Percentiles rank a stretch among this genome's conserved stretches.
phyloP scores from a whole-genome alignment of 2,888 invertebrate genomes.

The Standfussiana lucernea region DNA sequence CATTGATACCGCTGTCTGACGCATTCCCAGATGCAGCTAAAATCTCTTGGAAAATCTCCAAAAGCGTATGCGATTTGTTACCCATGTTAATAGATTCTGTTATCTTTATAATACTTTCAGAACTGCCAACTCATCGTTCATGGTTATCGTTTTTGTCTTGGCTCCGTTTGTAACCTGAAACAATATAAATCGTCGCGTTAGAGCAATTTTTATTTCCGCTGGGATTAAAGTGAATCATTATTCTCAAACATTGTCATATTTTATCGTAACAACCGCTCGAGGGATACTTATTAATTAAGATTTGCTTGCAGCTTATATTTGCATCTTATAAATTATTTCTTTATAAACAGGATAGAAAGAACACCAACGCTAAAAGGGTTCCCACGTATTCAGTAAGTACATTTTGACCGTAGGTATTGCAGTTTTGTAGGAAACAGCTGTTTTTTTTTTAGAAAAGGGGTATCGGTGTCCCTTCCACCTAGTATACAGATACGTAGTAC shows the following conservation, averaged over 20 bases:
- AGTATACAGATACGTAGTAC: too few relatives aligned
- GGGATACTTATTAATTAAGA: conserved; percentile 27
- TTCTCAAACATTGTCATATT: conserved; percentile 43
- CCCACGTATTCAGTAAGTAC: too few relatives aligned
- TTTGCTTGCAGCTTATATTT: conserved; percentile 14
- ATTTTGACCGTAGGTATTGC: too few relatives aligned
- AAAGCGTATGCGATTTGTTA: conserved; percentile 83
- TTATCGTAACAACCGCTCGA: conserved; percentile 35
- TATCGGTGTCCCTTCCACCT: too few relatives aligned
- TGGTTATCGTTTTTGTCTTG: conserved; percentile 27
- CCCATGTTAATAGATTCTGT: conserved; percentile 77
- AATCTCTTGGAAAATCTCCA: conserved; percentile 87
- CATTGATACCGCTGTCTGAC: conserved; percentile 80
- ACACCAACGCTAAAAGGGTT: too few relatives aligned
- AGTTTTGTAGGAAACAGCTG: too few relatives aligned
- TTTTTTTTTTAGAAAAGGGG: too few relatives aligned
- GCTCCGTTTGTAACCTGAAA: conserved; percentile 59
- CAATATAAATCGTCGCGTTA: conserved; percentile 57
- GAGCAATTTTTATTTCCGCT: conserved; percentile 26
- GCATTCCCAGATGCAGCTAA: conserved; percentile 86
- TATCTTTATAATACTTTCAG: conserved; percentile 30
- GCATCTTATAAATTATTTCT: conserved; percentile 7
- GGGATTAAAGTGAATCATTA: conserved; percentile 39
- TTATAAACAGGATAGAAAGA: too few relatives aligned
- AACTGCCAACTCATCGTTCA: conserved; percentile 42